Evolutionary conservation across 2,113 vertebrate genomes (phyloP).

Genomic region (Pelusios castaneus): DNA sequence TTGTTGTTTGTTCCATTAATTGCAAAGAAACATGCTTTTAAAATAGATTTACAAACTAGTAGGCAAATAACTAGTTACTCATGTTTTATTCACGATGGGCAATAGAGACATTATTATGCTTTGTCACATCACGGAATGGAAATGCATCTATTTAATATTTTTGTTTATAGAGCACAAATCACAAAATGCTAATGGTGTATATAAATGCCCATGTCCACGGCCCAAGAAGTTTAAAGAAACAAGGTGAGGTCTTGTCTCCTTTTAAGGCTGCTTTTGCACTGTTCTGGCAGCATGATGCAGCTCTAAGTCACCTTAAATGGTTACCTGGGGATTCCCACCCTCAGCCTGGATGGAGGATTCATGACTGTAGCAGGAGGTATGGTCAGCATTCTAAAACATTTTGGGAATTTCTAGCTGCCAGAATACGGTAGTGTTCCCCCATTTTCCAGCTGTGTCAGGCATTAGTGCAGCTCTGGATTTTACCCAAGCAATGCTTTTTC

Average conservation of each 20-base stretch:
- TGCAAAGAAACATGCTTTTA: slow-evolving; percentile 3
- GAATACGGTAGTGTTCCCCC: neutral
- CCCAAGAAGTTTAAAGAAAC: neutral
- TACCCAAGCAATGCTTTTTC: neutral
- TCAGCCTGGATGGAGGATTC: neutral
- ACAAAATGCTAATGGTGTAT: neutral
- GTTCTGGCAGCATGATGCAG: neutral
- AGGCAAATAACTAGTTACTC: neutral
- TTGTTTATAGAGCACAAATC: neutral
- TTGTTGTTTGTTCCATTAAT: neutral
- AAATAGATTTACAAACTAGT: neutral
- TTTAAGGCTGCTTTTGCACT: neutral
- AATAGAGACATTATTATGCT: neutral
- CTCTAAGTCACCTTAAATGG: neutral
- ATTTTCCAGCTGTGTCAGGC: neutral
- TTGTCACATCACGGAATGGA: neutral
- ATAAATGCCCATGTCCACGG: neutral
- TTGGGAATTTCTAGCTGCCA: neutral
- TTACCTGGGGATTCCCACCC: neutral
- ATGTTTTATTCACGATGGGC: neutral
- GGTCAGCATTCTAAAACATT: neutral
- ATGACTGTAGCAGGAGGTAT: neutral
- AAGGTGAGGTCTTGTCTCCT: neutral
- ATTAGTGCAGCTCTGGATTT: neutral
- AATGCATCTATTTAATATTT: neutral